These are phyloP conservation scores for Drosophila paracracens DNA, from an alignment of 2,888 invertebrate genomes.

Conservation along the genomic window DNA sequence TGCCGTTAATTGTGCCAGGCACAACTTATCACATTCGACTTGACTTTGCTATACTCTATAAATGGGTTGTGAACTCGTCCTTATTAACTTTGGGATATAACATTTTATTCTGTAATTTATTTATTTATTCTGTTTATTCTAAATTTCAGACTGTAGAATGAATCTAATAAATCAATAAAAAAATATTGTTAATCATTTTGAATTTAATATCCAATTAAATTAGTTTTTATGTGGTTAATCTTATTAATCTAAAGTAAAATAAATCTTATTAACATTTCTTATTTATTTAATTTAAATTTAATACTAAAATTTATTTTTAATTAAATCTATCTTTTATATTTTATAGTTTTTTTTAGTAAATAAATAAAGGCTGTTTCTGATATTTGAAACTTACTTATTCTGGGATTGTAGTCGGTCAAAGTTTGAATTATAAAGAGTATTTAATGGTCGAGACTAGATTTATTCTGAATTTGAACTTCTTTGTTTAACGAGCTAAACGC, in stretches of 20 bases:
- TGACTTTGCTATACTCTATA: constrained; percentile 21
- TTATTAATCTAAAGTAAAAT: neutral
- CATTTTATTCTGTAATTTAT: neutral
- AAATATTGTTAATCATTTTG: neutral
- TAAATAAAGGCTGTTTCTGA: neutral
- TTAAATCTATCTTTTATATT: neutral
- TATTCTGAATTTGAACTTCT: constrained; percentile 2
- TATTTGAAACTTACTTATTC: neutral
- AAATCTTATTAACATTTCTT: neutral
- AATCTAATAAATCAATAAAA: neutral
- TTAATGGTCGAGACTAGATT: neutral
- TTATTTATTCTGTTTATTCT: too few species aligned
- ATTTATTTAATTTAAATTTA: neutral
- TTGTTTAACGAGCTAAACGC: constrained; percentile 47
- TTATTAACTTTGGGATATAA: neutral
- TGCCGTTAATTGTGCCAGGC: constrained; percentile 43
- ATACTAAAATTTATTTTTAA: neutral
- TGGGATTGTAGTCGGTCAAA: neutral
- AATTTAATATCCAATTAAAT: neutral
- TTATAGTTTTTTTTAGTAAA: neutral
- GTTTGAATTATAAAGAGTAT: neutral
- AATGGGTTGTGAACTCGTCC: neutral
- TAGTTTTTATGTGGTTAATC: neutral
- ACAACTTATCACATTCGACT: constrained; percentile 22
- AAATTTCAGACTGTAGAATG: neutral